phyloP scores from a whole-genome alignment of 2,797 vertebrate species.

The Lepus townsendii region DNA sequence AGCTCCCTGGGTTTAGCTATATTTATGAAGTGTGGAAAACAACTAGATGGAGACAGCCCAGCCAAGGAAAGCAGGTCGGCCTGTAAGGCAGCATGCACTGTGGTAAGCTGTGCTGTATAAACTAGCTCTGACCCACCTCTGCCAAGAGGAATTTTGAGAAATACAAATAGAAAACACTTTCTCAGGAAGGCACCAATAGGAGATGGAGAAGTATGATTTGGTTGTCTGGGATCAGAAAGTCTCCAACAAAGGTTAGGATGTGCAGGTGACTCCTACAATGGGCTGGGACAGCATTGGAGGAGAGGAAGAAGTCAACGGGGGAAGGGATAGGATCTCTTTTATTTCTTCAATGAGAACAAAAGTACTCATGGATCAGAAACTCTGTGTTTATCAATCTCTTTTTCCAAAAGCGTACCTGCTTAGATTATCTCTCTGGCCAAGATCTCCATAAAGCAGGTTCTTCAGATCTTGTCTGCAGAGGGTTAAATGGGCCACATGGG shows the following conservation, averaged over 20 bases:
- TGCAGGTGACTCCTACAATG: not conserved
- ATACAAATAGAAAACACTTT: not conserved
- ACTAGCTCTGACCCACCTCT: not conserved
- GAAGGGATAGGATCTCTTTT: not conserved
- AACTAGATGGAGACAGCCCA: not conserved
- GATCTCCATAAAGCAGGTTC: not conserved
- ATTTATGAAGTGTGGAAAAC: slow-evolving; percentile 17
- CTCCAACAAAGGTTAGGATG: not conserved
- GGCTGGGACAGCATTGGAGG: not conserved
- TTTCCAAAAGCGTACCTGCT: not conserved
- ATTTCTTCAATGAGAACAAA: not conserved
- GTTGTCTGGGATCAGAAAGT: not conserved
- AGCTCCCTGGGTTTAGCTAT: not conserved
- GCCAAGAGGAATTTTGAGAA: not conserved
- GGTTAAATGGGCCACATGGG: not conserved
- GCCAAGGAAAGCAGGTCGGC: not conserved
- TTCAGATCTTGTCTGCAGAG: not conserved
- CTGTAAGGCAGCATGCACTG: not conserved
- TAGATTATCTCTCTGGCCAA: not conserved
- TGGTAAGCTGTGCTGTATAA: not conserved
- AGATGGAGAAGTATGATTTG: not conserved
- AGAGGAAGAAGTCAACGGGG: not conserved
- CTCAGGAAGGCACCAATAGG: not conserved
- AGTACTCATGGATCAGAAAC: not conserved
- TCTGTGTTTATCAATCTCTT: not conserved